Evolutionary conservation across 2,888 invertebrate genomes (phyloP), one percentile per base, ranked within the genome.

Genomic region (Ectemnius continuus): DNA sequence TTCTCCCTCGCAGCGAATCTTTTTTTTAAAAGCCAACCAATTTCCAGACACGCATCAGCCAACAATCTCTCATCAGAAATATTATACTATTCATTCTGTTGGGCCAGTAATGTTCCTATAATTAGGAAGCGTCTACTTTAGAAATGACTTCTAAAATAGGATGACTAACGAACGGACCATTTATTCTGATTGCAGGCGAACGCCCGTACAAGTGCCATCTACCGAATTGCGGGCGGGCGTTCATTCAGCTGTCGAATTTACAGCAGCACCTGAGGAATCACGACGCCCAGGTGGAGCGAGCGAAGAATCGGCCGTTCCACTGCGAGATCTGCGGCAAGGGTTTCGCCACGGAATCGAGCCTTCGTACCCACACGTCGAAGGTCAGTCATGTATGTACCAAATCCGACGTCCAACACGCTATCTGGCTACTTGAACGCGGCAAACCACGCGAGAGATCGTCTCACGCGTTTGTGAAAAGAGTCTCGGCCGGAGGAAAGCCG

Each of bases 311-410:
- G 78, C 98, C 98, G 67, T 98, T 97, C 92, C 97, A 98, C 90
- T 98, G 98, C 92, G 97, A 96, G 91, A 97, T 98, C 86, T 98
- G 98, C 92, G 98, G 98, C 70, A 97, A 98, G 90, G 97, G 98
- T 59, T 98, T 98, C 91, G 98, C 98, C 74, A 98, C 98, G 60
- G 98, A 98, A 90, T 97, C 97, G 91, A 98, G 97, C 91, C 93
- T 98, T 84, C 94, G 98, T 91, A 98, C 98, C 76, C 98, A 98
- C 91, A 97, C 98, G 87, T 96, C 97, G 91, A 98, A 98, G 97
- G 98, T 98, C 94, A 94, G 95, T 95, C 93, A 93, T 93, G 93
- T 93, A 93, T 92, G 93, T 93, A 92, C 90, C 91, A 88, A 90
- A 91, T 90, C 89, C 90, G 90, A 90, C 91, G 90, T 91, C 91